Conservation (phyloP, 2,113 vertebrate genomes). For the Pygoscelis antarcticus region DNA sequence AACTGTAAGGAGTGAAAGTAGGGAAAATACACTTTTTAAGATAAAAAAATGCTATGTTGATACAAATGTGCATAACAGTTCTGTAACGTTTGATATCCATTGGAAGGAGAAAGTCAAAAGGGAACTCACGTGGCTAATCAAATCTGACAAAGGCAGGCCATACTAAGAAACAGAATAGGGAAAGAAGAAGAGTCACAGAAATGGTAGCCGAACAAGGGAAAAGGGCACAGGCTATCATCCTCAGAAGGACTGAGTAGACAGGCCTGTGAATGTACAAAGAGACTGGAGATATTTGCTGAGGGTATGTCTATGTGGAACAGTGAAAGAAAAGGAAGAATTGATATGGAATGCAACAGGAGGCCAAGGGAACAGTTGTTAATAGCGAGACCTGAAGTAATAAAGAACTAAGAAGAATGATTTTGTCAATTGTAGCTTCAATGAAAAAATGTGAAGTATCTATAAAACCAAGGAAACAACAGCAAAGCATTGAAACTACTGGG, state of each 20-base stretch:
- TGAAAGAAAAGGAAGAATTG: not conserved
- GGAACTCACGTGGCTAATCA: not conserved
- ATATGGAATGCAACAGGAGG: not conserved
- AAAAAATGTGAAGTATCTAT: not conserved
- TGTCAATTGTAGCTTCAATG: not conserved
- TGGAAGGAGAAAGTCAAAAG: constrained; percentile 13
- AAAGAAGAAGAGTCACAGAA: constrained; percentile 26
- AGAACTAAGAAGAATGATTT: not conserved
- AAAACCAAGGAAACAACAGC: not conserved
- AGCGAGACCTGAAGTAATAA: not conserved
- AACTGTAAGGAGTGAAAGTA: not conserved
- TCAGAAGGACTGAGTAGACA: not conserved
- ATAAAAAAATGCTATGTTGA: not conserved
- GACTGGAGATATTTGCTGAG: not conserved
- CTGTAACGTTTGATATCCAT: not conserved
- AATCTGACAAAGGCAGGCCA: not conserved
- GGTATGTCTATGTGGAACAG: not conserved
- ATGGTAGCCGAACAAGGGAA: not conserved
- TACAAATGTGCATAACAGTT: not conserved
- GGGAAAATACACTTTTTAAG: not conserved
- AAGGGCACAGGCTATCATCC: not conserved
- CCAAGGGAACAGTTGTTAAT: not conserved
- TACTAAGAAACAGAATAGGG: not conserved
- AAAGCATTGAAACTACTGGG: not conserved
- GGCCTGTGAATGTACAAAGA: not conserved